Conservation (phyloP, 2,113 vertebrate species). For the Alethe castanea region DNA sequence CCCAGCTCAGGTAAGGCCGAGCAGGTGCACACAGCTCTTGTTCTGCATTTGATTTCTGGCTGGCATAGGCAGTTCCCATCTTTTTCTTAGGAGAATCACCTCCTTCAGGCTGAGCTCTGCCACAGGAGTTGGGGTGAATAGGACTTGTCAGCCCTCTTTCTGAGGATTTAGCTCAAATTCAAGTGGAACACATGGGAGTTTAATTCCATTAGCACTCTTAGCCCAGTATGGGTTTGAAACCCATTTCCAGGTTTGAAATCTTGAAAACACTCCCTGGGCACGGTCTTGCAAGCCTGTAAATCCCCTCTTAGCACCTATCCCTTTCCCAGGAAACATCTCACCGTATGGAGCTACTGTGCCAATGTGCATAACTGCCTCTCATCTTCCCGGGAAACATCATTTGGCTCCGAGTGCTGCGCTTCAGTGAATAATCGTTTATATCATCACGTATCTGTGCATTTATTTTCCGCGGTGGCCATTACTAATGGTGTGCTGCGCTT, state of each 20-base stretch:
- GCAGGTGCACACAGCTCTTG: fast-evolving
- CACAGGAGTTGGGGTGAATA: neutral
- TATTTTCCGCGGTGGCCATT: neutral
- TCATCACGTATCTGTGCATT: neutral
- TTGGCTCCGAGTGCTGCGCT: neutral
- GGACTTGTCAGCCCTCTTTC: neutral
- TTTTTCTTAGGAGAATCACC: neutral
- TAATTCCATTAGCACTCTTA: neutral
- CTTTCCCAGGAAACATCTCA: neutral
- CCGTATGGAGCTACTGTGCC: neutral
- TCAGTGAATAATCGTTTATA: neutral
- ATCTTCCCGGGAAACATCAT: neutral
- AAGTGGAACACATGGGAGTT: neutral
- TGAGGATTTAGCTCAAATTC: neutral
- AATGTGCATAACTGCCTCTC: neutral
- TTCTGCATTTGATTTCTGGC: neutral
- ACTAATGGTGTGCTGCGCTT: neutral
- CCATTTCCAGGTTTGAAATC: neutral
- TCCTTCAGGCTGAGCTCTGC: neutral
- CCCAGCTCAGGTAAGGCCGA: neutral
- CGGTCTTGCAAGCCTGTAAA: neutral
- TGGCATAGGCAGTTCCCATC: neutral
- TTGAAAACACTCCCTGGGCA: neutral
- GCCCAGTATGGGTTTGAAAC: neutral
- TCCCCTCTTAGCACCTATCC: neutral